Conservation (phyloP, 2,888 invertebrate species). For the Leucozona laternaria region DNA sequence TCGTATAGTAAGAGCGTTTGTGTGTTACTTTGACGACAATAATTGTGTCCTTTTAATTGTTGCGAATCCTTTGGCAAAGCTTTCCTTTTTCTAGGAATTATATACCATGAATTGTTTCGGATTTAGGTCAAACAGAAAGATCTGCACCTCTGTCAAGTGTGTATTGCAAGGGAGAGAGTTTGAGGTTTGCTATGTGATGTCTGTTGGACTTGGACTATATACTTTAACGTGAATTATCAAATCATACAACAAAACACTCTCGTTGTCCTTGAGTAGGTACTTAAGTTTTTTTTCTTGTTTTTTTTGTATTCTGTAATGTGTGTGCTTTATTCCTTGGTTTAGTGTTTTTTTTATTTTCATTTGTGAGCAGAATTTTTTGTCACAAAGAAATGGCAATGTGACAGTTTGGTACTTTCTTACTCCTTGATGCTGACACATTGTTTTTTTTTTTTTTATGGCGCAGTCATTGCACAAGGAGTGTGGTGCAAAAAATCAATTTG, state of each 20-base stretch:
- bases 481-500: conserved; percentile 61
- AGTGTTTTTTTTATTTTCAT: conserved; percentile 5
- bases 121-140: too few species aligned
- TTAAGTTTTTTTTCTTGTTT: background rate
- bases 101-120: background rate
- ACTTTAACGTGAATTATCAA: background rate
- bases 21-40: background rate
- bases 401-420: conserved; percentile 27
- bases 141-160: too few species aligned
- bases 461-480: background rate
- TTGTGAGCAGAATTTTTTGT: background rate
- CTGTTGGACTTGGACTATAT: background rate
- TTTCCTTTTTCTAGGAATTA: background rate
- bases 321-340: background rate
- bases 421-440: background rate
- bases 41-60: conserved; percentile 32
- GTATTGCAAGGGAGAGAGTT: too few species aligned
- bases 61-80: conserved; percentile 18
- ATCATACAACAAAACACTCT: background rate
- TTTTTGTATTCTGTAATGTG: background rate
- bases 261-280: conserved; percentile 15
- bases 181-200: conserved; percentile 14
- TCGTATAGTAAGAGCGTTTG: background rate
- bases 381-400: conserved; percentile 37
- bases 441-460: background rate